Conservation (phyloP, 2,888 invertebrate genomes). For the Rhagonycha lutea region DNA sequence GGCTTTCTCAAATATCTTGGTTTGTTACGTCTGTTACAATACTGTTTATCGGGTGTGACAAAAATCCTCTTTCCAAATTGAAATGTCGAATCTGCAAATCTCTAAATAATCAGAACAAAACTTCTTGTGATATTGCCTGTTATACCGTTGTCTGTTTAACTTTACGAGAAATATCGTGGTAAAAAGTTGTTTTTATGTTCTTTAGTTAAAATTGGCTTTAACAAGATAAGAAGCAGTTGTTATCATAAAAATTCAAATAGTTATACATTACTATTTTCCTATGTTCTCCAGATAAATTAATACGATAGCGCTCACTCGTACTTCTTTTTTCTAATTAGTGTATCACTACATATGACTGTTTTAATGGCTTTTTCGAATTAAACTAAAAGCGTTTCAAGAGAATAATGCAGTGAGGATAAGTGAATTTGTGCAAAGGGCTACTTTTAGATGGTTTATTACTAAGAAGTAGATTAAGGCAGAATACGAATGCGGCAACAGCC, state of each 20-base stretch:
- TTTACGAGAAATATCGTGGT: slow-evolving; percentile 19
- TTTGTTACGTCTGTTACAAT: slow-evolving; percentile 3
- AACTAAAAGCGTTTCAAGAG: neutral
- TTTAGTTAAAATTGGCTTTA: slow-evolving; percentile 20
- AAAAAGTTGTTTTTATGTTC: slow-evolving; percentile 14
- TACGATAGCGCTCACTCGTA: neutral
- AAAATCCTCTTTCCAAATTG: slow-evolving; percentile 21
- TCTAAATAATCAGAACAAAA: slow-evolving; percentile 22
- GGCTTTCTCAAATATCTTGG: slow-evolving; percentile 4
- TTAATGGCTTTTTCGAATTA: neutral
- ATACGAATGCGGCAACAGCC: slow-evolving; percentile 23
- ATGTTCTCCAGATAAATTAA: neutral
- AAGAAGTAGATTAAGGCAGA: slow-evolving; percentile 23
- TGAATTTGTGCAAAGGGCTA: slow-evolving; percentile 18
- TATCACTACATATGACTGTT: neutral
- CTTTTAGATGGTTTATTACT: slow-evolving; percentile 21
- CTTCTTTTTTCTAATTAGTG: neutral
- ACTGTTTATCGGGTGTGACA: slow-evolving; percentile 8
- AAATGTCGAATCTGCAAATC: slow-evolving; percentile 23
- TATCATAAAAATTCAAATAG: neutral
- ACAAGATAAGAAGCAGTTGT: neutral
- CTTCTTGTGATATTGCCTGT: slow-evolving; percentile 26
- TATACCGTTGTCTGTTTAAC: slow-evolving; percentile 23
- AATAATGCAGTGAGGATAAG: slow-evolving; percentile 10
- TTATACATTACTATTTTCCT: neutral